Conservation (phyloP, 2,113 vertebrate species). For the Lamprotornis superbus region DNA sequence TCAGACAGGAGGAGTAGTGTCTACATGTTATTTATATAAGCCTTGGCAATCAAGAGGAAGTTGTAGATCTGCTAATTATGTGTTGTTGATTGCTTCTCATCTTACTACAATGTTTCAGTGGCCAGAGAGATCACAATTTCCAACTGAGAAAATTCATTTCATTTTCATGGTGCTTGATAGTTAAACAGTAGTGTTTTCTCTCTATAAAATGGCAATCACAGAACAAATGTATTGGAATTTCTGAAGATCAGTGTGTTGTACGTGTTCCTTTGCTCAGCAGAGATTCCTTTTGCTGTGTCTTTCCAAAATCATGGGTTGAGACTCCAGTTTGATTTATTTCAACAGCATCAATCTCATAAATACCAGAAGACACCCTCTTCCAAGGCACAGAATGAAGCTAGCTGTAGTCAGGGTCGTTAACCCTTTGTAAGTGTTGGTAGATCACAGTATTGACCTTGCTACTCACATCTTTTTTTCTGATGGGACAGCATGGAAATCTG, state of each 20-base stretch:
- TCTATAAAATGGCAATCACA: not conserved
- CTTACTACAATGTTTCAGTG: not conserved
- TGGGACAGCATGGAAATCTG: not conserved
- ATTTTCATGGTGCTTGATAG: not conserved
- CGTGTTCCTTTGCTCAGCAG: not conserved
- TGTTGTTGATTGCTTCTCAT: not conserved
- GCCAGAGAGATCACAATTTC: not conserved
- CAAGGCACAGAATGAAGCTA: not conserved
- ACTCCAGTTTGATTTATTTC: not conserved
- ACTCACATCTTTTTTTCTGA: not conserved
- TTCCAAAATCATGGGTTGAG: not conserved
- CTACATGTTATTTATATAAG: not conserved
- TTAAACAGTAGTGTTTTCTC: not conserved
- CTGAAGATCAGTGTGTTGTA: not conserved
- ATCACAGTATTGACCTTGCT: not conserved
- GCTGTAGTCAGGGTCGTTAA: not conserved
- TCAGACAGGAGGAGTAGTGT: not conserved
- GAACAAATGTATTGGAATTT: not conserved
- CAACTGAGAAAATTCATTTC: not conserved
- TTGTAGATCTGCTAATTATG: not conserved
- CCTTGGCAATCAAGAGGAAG: not conserved
- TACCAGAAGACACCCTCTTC: not conserved
- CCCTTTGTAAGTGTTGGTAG: not conserved
- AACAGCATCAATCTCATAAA: not conserved
- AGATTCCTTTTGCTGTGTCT: not conserved